Evolutionary conservation across 2,113 vertebrate species (phyloP).

Genomic region (Boleophthalmus pectinirostris): DNA sequence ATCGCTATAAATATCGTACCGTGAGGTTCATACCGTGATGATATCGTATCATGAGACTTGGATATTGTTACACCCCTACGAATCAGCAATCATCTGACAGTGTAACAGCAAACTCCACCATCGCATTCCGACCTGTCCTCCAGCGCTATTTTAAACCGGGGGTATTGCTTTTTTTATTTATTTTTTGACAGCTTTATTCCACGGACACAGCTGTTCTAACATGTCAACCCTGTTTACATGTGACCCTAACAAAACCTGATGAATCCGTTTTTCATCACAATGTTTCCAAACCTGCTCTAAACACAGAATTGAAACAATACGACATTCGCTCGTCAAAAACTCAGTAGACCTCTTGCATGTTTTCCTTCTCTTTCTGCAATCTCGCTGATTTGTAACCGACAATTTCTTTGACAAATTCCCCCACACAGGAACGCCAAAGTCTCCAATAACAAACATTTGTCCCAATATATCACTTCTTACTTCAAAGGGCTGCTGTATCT

Average conservation of each 20-base stretch:
- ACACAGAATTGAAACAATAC: background rate
- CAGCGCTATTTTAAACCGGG: too few species aligned
- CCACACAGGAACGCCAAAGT: background rate
- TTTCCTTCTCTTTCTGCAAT: background rate
- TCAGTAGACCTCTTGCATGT: background rate
- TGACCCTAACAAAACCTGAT: constrained; percentile 4
- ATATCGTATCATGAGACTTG: too few species aligned
- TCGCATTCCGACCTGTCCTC: too few species aligned
- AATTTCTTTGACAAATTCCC: background rate
- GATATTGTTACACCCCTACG: too few species aligned
- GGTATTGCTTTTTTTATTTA: too few species aligned
- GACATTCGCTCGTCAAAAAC: background rate
- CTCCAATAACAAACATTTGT: constrained; percentile 11
- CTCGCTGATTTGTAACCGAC: background rate
- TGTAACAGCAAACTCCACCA: too few species aligned
- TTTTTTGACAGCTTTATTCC: too few species aligned
- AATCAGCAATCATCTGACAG: too few species aligned
- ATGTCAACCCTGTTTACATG: background rate
- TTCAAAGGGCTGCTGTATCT: constrained; percentile 12
- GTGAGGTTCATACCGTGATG: too few species aligned
- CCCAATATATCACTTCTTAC: constrained; percentile 1
- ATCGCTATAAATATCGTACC: too few species aligned
- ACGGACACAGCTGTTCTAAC: background rate
- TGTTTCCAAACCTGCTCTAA: background rate
- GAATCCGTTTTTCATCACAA: background rate